Evolutionary conservation across 2,113 vertebrate genomes (phyloP).

Genomic region (Circaetus cinerascens): DNA sequence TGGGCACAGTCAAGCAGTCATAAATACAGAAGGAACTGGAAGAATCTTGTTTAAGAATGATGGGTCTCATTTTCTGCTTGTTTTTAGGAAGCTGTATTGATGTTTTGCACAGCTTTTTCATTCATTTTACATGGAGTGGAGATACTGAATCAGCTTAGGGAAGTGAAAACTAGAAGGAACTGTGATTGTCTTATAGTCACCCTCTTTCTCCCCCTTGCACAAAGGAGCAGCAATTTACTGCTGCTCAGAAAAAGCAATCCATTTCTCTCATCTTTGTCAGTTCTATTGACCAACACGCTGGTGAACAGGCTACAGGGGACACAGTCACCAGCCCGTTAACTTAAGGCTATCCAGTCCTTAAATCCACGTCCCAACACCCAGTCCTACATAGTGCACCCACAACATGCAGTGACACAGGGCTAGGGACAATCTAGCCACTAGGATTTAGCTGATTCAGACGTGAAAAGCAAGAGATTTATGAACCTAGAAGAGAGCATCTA

Average conservation of each 20-base stretch:
- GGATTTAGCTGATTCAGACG: rapidly evolving
- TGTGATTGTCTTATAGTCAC: not conserved
- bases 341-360: not conserved
- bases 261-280: not conserved
- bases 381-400: not conserved
- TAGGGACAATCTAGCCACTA: not conserved
- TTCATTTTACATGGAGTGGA: not conserved
- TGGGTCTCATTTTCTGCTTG: not conserved
- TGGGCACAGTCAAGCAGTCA: not conserved
- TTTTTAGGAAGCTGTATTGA: not conserved
- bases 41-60: not conserved
- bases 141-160: not conserved
- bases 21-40: not conserved
- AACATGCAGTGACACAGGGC: rapidly evolving
- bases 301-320: not conserved
- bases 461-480: not conserved
- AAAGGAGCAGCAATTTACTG: not conserved
- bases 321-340: not conserved
- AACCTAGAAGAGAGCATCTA: not conserved
- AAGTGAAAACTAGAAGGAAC: not conserved
- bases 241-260: not conserved
- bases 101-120: not conserved
- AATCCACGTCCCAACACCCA: not conserved
- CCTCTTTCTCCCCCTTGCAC: not conserved
- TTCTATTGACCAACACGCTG: not conserved